Conservation (phyloP, 2,113 vertebrate genomes). For the Lathamus discolor region DNA sequence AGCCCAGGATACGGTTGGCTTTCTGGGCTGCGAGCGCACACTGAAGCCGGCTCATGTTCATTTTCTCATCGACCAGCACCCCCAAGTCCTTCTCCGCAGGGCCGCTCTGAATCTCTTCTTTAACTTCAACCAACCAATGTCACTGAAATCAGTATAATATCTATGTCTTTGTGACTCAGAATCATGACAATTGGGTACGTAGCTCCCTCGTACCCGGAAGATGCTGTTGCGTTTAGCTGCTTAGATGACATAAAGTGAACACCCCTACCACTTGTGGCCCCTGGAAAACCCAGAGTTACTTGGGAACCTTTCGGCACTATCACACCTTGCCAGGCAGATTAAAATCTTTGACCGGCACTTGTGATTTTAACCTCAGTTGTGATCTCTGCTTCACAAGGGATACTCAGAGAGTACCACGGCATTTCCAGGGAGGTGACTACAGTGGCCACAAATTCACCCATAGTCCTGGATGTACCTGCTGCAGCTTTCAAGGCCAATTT, state of each 20-base stretch:
- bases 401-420: background rate
- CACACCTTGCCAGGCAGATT: background rate
- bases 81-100: too few species aligned
- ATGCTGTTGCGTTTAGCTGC: background rate
- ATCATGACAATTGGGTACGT: fast-evolving
- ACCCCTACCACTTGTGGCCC: background rate
- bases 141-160: background rate
- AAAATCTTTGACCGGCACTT: background rate
- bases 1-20: too few species aligned
- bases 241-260: background rate
- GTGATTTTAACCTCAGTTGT: background rate
- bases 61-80: too few species aligned
- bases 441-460: background rate
- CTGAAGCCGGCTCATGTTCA: too few species aligned
- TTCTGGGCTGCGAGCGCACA: too few species aligned
- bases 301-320: background rate
- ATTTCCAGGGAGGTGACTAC: background rate
- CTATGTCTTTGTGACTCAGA: background rate
- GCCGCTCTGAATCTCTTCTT: too few species aligned
- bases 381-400: background rate
- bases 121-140: background rate
- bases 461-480: background rate
- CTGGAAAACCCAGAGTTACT: background rate
- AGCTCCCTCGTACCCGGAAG: background rate
- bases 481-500: background rate